These are phyloP conservation scores for Mallateleia sp. DNA, from an alignment of 2,888 invertebrate genomes.

Conservation along the genomic window DNA sequence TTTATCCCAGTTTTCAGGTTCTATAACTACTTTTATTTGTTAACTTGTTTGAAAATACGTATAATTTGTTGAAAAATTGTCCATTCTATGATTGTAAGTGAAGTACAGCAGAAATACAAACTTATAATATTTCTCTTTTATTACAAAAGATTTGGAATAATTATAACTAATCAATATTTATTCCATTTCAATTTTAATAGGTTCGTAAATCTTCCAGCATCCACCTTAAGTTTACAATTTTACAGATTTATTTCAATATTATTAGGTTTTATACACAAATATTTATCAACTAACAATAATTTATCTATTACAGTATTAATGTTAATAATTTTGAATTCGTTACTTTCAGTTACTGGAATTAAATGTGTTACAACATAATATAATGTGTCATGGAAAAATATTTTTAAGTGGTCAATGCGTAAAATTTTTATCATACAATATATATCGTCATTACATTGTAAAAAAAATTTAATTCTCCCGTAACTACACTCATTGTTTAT, in stretches of 20 bases:
- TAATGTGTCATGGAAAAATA: background rate
- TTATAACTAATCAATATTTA: too few species aligned
- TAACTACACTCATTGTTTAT: background rate
- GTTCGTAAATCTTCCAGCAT: too few species aligned
- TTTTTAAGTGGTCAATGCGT: background rate
- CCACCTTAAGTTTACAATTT: too few species aligned
- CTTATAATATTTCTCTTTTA: too few species aligned
- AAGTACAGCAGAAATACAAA: too few species aligned
- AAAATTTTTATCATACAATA: constrained; percentile 4
- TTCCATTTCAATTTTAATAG: too few species aligned
- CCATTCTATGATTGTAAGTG: too few species aligned
- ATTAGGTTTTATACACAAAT: constrained; percentile 17
- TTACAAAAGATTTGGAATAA: too few species aligned
- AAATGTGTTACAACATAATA: background rate
- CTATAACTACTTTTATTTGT: too few species aligned
- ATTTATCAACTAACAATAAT: constrained; percentile 2
- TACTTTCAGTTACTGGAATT: constrained; percentile 7
- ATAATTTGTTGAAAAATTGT: too few species aligned
- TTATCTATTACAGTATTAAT: background rate
- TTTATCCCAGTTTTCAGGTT: too few species aligned
- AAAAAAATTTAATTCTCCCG: constrained; percentile 14
- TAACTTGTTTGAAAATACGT: too few species aligned
- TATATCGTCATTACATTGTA: background rate
- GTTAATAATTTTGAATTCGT: background rate
- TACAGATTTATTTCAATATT: constrained; percentile 25